phyloP scores from a whole-genome alignment of 2,113 vertebrate genomes.

The Eurypyga helias region DNA sequence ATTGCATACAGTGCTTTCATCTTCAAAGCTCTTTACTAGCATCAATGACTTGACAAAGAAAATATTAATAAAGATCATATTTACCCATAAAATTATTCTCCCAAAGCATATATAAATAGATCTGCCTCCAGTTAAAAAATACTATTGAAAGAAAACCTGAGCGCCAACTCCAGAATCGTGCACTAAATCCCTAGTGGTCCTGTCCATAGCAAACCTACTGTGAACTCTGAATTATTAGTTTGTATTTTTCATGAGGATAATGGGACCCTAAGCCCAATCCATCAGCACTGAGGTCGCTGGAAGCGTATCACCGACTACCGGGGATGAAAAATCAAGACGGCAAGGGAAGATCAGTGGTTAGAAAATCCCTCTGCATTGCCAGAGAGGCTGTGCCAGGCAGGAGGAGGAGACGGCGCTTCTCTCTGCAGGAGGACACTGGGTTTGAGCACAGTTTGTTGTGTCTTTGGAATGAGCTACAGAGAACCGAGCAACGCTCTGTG shows the following conservation, averaged over 20 bases:
- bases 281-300: not conserved
- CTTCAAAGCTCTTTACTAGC: conserved; percentile 45
- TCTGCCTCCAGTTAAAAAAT: conserved; percentile 34
- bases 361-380: not conserved
- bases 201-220: not conserved
- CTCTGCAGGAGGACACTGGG: not conserved
- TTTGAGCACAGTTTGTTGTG: not conserved
- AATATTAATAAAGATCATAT: conserved; percentile 45
- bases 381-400: not conserved
- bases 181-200: not conserved
- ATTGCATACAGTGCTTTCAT: conserved; percentile 24
- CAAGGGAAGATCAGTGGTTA: not conserved
- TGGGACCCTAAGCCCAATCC: not conserved
- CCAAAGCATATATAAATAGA: not conserved
- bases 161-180: not conserved
- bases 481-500: accelerated
- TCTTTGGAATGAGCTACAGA: not conserved
- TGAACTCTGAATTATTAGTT: not conserved
- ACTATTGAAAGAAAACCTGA: not conserved
- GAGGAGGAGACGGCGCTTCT: not conserved
- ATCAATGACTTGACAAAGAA: conserved; percentile 50
- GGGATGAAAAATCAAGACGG: not conserved
- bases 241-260: not conserved
- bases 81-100: conserved; percentile 47
- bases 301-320: not conserved